A percentile compares a stretch with the other conserved stretches of the same genome.
Conservation (phyloP, 2,888 invertebrate species). For the Pristionchus mayeri region DNA sequence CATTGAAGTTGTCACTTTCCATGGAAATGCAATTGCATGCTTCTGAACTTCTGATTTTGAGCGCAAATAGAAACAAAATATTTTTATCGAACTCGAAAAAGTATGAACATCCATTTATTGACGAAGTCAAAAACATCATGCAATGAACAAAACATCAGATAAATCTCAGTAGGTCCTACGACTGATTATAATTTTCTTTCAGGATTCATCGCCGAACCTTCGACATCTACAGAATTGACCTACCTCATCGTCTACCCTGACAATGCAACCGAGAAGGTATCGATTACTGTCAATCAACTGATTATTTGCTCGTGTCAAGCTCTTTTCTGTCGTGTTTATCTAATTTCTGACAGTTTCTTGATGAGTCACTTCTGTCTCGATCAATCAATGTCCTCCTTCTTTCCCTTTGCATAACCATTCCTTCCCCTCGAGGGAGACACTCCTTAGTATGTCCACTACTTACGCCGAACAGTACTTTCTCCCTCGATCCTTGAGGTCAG, state of each 20-base stretch:
- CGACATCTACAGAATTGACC: conserved; percentile 54
- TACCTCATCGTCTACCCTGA: conserved; percentile 73
- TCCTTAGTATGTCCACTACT: conserved; percentile 7
- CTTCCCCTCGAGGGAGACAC: neutral
- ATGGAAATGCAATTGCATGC: too few relatives aligned
- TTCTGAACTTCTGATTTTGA: too few relatives aligned
- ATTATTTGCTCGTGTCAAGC: conserved; percentile 2
- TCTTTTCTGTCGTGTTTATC: neutral
- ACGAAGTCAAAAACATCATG: too few relatives aligned
- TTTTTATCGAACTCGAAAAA: too few relatives aligned
- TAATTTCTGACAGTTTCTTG: neutral
- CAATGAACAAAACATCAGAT: too few relatives aligned
- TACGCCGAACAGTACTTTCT: neutral
- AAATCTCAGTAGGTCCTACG: too few relatives aligned
- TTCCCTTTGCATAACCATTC: conserved; percentile 18
- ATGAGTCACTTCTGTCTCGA: neutral
- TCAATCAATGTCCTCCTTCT: conserved; percentile 2
- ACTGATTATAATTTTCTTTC: neutral
- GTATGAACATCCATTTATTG: too few relatives aligned
- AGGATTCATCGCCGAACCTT: conserved; percentile 30
- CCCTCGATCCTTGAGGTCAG: conserved; percentile 7
- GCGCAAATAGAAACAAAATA: too few relatives aligned
- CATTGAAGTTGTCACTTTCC: too few relatives aligned
- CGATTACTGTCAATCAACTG: neutral
- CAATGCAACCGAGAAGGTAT: conserved; percentile 66